These are phyloP conservation scores for Campaea margaritaria DNA, from an alignment of 2,888 invertebrate genomes.

Conservation along the genomic window DNA sequence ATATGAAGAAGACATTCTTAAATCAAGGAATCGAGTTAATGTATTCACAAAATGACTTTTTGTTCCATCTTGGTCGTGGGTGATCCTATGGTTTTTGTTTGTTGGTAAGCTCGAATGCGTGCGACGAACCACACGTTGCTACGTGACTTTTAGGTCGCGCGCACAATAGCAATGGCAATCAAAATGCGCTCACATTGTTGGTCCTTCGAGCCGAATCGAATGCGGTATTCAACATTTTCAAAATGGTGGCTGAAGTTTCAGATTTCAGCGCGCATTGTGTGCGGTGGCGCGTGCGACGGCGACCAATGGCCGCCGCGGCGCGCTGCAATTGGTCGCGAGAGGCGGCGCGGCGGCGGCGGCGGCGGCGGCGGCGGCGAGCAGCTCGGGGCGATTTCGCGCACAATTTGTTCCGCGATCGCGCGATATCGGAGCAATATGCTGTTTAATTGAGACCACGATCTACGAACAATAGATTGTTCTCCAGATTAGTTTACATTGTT, in stretches of 20 bases:
- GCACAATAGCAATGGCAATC: slow-evolving; percentile 31
- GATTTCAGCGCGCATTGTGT: slow-evolving; percentile 71
- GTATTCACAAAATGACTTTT: slow-evolving; percentile 7
- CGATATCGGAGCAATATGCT: slow-evolving; percentile 56
- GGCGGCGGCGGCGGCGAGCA: slow-evolving; percentile 40
- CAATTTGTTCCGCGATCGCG: slow-evolving; percentile 70
- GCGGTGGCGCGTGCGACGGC: slow-evolving; percentile 57
- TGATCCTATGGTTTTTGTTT: slow-evolving; percentile 7
- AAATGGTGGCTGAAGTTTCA: slow-evolving; percentile 58
- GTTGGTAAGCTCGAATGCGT: background rate
- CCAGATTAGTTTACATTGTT: slow-evolving; percentile 36
- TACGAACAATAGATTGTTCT: slow-evolving; percentile 34
- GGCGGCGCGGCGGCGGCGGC: slow-evolving; percentile 46
- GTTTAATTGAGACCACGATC: slow-evolving; percentile 57
- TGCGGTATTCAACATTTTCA: slow-evolving; percentile 49
- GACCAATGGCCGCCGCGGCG: slow-evolving; percentile 49
- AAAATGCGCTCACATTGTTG: slow-evolving; percentile 38
- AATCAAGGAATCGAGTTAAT: slow-evolving; percentile 2
- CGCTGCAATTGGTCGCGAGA: slow-evolving; percentile 41
- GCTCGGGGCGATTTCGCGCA: slow-evolving; percentile 56
- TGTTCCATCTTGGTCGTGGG: slow-evolving; percentile 1
- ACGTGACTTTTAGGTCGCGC: slow-evolving; percentile 18
- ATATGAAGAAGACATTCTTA: background rate
- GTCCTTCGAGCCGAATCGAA: slow-evolving; percentile 53
- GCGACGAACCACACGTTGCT: slow-evolving; percentile 8